Base-by-base conservation (phyloP, 2,797 vertebrate species). In the Syngnathus acus region DNA sequence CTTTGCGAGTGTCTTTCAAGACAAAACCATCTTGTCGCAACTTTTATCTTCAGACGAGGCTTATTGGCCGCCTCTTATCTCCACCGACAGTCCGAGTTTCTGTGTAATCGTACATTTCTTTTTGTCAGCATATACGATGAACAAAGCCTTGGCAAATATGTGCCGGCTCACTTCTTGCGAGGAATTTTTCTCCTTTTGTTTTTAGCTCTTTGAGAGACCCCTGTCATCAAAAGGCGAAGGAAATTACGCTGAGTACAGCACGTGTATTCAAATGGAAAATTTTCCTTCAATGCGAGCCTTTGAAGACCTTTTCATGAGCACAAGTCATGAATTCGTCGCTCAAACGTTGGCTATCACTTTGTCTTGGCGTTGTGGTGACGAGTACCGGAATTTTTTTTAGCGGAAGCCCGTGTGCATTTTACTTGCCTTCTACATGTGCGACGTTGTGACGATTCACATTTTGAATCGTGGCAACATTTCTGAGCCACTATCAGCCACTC, bases 221-320 rank as follows among this genome's bases (percentile, higher is more conserved):
- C 79, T 82, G 87, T 88, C 85, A 81, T 78, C 8, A 62, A 84
- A 86, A 84, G 79, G 81, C 72, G 60, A 60, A 64, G 72, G 75
- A 86, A 86, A 82, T 85, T 84, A 72, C 66, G 86, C 84, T 92
- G 92, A 93, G 92, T 91, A 75, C 86, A 90, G 80, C 89, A 91
- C 77, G 80, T 83, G 70, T 92, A 94, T 95, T 93, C 90, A 94
- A 93, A 94, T 90, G 90, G 91, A 87, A 88, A 92, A 92, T 91
- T 94, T 92, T 92, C 92, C 93, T 93, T 94, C 93, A 94, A 91
- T 92, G 89, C 89, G 77, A 90, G 76, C 80, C 91, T 92, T 94
- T 92, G 88, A 91, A 93, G 89, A 88, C 87, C 84, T 86, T 92
- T 93, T 95, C 95, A 95, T 93, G 92, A 96, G 93, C 89, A 86